These are phyloP conservation scores for Sebastes hubbsi DNA, from an alignment of 2,797 vertebrate genomes.

Conservation along the genomic window DNA sequence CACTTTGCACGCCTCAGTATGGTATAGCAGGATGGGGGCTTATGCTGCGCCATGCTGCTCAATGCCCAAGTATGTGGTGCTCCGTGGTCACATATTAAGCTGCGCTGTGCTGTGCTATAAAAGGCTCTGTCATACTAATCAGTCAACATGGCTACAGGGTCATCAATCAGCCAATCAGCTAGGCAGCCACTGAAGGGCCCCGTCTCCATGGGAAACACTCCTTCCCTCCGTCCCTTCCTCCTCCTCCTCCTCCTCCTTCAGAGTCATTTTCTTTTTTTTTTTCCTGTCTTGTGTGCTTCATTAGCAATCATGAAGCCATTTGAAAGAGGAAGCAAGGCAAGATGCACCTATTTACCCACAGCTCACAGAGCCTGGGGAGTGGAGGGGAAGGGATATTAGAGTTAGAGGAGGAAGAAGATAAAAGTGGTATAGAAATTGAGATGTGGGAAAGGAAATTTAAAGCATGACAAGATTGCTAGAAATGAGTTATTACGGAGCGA, in stretches of 20 bases:
- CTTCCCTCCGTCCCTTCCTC: conserved; percentile 32
- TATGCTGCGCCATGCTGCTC: not conserved
- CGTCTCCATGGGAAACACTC: conserved; percentile 67
- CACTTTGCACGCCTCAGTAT: conserved; percentile 3
- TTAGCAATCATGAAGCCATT: conserved; percentile 73
- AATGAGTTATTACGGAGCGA: not conserved
- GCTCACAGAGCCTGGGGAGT: conserved; percentile 36
- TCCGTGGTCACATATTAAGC: conserved; percentile 21
- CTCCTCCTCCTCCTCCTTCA: not conserved
- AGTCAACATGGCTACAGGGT: conserved; percentile 57
- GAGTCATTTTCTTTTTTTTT: conserved; percentile 25
- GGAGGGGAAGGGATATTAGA: not conserved
- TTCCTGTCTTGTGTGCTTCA: conserved; percentile 54
- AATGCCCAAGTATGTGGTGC: not conserved
- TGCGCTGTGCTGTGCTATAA: conserved; percentile 38
- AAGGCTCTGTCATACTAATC: conserved; percentile 54
- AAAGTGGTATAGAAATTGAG: conserved; percentile 10
- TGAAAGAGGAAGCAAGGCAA: conserved; percentile 65
- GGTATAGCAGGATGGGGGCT: conserved; percentile 6
- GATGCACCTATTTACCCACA: conserved; percentile 56
- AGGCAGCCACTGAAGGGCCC: conserved; percentile 33
- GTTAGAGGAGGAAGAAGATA: not conserved
- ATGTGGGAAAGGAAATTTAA: not conserved
- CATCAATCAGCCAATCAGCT: conserved; percentile 70
- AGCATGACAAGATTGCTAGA: conserved; percentile 9